Evolutionary conservation across 2,113 vertebrate genomes (phyloP), one percentile per base, ranked within the genome.

Genomic region (Micromys minutus): DNA sequence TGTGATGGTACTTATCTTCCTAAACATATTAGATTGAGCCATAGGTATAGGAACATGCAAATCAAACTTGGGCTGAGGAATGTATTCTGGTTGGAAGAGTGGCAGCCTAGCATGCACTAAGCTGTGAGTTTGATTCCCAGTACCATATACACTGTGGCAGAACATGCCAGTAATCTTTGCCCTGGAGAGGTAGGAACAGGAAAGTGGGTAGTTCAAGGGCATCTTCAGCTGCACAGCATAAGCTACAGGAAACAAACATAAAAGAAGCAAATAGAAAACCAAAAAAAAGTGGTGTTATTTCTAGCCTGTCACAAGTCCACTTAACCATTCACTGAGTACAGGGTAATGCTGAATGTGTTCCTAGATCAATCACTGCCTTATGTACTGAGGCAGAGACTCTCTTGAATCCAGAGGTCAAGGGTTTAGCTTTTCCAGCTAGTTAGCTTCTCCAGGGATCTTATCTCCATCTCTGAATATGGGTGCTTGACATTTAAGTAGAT

Each of bases 71-170:
- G 21, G 7, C 63, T 87, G 21, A 39, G 47, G 34, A 34, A 39
- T 55, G 13, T 17, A 17, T 15, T 1, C 16, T 10, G 0, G 4
- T 0, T 47, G 2, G 9, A 24, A 36, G 19, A 22, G 42, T 67
- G 15, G 26, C 31, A 11, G 4, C 5, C 61, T 50, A 65, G 39
- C 59, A 65, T 85, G 42, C 11, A 0, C 29, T 31, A 86, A 67
- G 29, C 3, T 34, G 2, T 34, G 31, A 13, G 42, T 50, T 24
- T 34, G 19, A 67, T 50, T 36, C 31, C 19, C 29, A 50, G 29
- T 11, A 36, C 9, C 11, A 8, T 7, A 19, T 36, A 50, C 6
- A 50, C 10, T 36, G 5, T 22, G 16, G 16, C 16, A 34, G 59
- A 39, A 81, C 8, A 45, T 31, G 22, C 10, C 6, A 42, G 1